Conservation (phyloP, 2,113 vertebrate genomes). For the Haliaeetus leucogaster region DNA sequence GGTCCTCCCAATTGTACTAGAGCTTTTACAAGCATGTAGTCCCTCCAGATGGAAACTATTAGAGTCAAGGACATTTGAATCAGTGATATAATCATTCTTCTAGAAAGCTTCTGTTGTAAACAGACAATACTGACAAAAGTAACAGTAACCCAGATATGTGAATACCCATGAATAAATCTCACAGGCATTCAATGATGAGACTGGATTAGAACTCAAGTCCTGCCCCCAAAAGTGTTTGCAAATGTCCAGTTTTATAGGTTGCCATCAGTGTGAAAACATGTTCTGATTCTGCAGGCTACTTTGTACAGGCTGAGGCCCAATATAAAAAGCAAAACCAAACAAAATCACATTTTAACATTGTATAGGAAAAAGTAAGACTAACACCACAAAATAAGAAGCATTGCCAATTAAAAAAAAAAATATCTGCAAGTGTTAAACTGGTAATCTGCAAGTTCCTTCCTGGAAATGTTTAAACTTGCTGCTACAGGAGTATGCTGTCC, state of each 20-base stretch:
- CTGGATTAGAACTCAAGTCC: background rate
- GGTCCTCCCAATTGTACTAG: background rate
- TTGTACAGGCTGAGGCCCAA: background rate
- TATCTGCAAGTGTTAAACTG: background rate
- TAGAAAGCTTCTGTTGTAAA: background rate
- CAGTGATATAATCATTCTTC: background rate
- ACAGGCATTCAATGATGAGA: background rate
- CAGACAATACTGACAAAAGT: background rate
- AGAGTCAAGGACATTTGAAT: background rate
- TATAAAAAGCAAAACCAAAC: background rate
- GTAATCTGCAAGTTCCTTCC: background rate
- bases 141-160: background rate
- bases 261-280: background rate
- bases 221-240: background rate
- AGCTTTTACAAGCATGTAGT: background rate
- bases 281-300: background rate
- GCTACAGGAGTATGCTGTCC: background rate
- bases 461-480: background rate
- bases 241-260: background rate
- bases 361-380: background rate
- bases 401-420: background rate
- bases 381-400: background rate
- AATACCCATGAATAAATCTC: background rate
- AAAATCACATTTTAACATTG: background rate
- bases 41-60: conserved; percentile 1